Percentiles rank a stretch among this genome's conserved stretches.
Conservation (phyloP, 2,888 invertebrate genomes). For the Troides oblongomaculatus region DNA sequence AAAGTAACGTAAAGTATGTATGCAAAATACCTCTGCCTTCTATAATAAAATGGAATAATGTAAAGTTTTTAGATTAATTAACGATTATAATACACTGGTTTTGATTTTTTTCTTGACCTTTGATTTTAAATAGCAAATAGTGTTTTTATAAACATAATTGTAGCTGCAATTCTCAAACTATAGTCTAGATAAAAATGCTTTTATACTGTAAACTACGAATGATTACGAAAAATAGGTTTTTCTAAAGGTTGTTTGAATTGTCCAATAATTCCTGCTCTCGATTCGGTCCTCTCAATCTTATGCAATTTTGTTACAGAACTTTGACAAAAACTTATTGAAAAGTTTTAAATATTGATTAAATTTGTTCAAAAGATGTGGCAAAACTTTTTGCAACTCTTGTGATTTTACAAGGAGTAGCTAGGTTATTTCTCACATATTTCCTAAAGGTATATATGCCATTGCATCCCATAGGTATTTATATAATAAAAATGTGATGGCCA, state of each 20-base stretch:
- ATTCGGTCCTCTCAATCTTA: neutral
- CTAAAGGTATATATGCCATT: neutral
- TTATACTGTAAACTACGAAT: neutral
- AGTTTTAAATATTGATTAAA: too few relatives aligned
- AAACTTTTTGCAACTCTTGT: neutral
- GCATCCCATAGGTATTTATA: neutral
- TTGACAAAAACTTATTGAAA: neutral
- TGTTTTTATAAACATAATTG: too few relatives aligned
- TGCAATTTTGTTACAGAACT: neutral
- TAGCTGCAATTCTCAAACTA: too few relatives aligned
- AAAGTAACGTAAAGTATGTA: too few relatives aligned
- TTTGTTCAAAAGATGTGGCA: neutral
- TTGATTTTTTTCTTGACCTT: too few relatives aligned
- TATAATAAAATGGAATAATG: too few relatives aligned
- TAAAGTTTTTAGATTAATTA: too few relatives aligned
- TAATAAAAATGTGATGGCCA: constrained; percentile 44
- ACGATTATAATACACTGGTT: too few relatives aligned
- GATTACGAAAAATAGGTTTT: too few relatives aligned
- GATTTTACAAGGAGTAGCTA: neutral
- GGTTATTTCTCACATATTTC: neutral
- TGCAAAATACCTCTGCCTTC: too few relatives aligned
- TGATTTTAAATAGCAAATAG: too few relatives aligned
- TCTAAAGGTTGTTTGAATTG: neutral
- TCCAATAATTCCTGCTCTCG: neutral
- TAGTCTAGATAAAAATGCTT: neutral